Base-by-base conservation (phyloP, 2,797 vertebrate genomes). In the Gouania willdenowi region DNA sequence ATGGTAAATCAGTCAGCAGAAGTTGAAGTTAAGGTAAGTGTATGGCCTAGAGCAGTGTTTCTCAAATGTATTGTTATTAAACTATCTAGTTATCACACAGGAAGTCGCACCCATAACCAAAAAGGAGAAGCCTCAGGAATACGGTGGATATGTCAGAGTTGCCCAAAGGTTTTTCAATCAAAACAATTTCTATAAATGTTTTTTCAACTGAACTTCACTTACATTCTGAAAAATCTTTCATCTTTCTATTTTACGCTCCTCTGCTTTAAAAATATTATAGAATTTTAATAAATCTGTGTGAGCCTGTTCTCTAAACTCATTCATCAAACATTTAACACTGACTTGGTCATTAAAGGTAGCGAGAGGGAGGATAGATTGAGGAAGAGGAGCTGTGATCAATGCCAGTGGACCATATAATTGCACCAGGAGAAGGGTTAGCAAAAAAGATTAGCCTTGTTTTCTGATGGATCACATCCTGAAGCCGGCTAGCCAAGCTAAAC, bases 381-480 rank as follows among this genome's bases (percentile, higher is more conserved):
- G 77, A 75, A 73, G 68, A 92, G 90, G 89, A 91, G 92, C 92
- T 91, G 90, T 95, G 94, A 98, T 97, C 94, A 95, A 89, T 91
- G 89, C 89, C 92, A 92, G 84, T 95, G 93, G 92, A 96, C 92
- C 95, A 91, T 97, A 93, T 96, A 97, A 98, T 98, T 96, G 92
- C 90, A 92, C 88, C 81, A 90, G 91, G 92, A 93, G 92, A 91
- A n/a, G 90, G 89, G 91, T 90, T 90, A 91, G 91, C 90, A 90
- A 92, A 93, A 93, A 94, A 77, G 91, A 93, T 94, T 94, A 94
- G 90, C 90, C 89, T 84, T 89, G 84, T 90, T 94, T 79, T 93
- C 90, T 92, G 93, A 96, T 93, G 91, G 90, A 89, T 90, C 91
- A 93, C 93, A 87, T 85, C 81, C 83, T 79, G 81, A 78, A 86